phyloP scores from a whole-genome alignment of 2,888 invertebrate species.

The Agrypnus murinus region DNA sequence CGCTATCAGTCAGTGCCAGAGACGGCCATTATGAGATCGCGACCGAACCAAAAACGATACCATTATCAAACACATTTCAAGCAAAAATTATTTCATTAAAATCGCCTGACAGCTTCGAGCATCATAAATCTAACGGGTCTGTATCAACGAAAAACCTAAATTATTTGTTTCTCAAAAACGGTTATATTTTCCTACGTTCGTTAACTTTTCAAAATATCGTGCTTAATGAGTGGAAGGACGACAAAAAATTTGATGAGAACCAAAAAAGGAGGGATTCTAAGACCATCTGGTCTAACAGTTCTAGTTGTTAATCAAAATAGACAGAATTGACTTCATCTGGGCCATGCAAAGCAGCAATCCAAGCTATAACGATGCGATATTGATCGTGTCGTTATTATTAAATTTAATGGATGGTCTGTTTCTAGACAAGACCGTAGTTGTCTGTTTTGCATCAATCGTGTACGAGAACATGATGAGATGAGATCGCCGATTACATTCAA shows the following conservation, averaged over 20 bases:
- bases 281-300: slow-evolving; percentile 18
- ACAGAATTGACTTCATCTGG: slow-evolving; percentile 43
- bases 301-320: slow-evolving; percentile 25
- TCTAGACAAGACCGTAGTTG: slow-evolving; percentile 52
- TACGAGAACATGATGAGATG: slow-evolving; percentile 58
- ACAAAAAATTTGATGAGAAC: not conserved
- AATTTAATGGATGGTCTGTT: slow-evolving; percentile 55
- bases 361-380: slow-evolving; percentile 47
- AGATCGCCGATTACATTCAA: slow-evolving; percentile 66
- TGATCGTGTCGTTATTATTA: slow-evolving; percentile 52
- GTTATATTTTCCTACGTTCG: not conserved
- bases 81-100: slow-evolving; percentile 53
- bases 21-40: slow-evolving; percentile 61
- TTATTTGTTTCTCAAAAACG: slow-evolving; percentile 22
- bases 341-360: slow-evolving; percentile 33
- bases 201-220: not conserved
- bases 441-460: slow-evolving; percentile 54
- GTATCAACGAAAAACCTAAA: slow-evolving; percentile 6
- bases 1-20: slow-evolving; percentile 69
- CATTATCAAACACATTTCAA: slow-evolving; percentile 54
- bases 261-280: slow-evolving; percentile 1
- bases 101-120: slow-evolving; percentile 41
- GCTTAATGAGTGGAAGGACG: not conserved
- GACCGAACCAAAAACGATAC: slow-evolving; percentile 56
- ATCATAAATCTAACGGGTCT: slow-evolving; percentile 35